A percentile compares a stretch with the other conserved stretches of the same genome.
phyloP scores from a whole-genome alignment of 2,888 invertebrate species.

The Nomada hirtipes region DNA sequence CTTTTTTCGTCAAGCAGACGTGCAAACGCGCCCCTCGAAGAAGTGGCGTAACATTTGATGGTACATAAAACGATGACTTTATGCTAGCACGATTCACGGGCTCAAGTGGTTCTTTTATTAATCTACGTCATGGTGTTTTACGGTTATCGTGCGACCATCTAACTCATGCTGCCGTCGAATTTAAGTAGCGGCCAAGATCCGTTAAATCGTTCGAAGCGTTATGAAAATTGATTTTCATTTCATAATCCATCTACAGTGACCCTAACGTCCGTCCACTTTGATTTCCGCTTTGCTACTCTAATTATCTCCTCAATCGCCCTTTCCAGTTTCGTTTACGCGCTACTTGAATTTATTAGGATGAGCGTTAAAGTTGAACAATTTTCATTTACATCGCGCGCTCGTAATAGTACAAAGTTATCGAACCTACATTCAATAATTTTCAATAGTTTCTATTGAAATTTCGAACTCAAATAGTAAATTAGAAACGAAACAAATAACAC shows the following conservation, averaged over 20 bases:
- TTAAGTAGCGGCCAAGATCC: constrained; percentile 19
- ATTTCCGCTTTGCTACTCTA: neutral
- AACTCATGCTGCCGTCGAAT: constrained; percentile 45
- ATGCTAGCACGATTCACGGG: constrained; percentile 63
- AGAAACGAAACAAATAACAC: too few relatives aligned
- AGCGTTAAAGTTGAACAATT: neutral
- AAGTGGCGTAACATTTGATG: constrained; percentile 72
- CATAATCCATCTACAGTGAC: constrained; percentile 3
- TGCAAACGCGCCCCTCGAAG: constrained; percentile 41
- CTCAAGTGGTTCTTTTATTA: constrained; percentile 67
- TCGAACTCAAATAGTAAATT: too few relatives aligned
- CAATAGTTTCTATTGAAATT: too few relatives aligned
- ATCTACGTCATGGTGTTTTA: constrained; percentile 77
- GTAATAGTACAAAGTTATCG: too few relatives aligned
- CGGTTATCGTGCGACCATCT: constrained; percentile 64
- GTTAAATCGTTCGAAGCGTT: constrained; percentile 31
- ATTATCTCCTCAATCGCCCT: neutral
- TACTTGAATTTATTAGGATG: neutral
- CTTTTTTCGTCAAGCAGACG: constrained; percentile 15
- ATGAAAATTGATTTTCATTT: constrained; percentile 43
- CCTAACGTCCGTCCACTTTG: neutral
- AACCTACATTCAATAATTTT: neutral
- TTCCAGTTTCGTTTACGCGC: neutral
- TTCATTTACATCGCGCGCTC: too few relatives aligned
- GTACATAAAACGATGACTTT: constrained; percentile 76